These are phyloP conservation scores for Galaxea fascicularis DNA, from an alignment of 92 coral and sea anemone species.

Conservation along the genomic window DNA sequence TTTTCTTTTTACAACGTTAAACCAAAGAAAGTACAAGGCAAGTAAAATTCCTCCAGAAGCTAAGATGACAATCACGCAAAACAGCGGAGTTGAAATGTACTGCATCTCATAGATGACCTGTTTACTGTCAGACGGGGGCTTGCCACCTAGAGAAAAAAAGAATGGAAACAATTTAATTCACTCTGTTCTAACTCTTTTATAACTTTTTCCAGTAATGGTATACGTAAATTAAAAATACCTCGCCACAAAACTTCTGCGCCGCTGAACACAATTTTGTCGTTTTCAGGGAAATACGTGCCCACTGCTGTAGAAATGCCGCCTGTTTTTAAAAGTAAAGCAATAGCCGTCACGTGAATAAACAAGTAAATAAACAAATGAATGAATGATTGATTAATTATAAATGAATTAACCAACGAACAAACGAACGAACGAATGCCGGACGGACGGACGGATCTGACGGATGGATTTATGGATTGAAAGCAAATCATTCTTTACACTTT, in stretches of 20 bases:
- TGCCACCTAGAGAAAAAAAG: constrained; percentile 29
- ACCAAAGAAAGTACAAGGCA: constrained; percentile 52
- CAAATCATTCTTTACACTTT: too few relatives aligned
- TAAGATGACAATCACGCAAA: constrained; percentile 67
- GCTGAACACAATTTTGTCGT: constrained; percentile 33
- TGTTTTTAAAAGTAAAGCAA: constrained; percentile 12
- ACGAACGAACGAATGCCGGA: too few relatives aligned
- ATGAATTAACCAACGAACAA: background rate
- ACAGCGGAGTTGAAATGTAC: constrained; percentile 55
- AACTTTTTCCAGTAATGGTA: background rate
- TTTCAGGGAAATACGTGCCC: constrained; percentile 57
- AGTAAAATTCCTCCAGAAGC: constrained; percentile 62
- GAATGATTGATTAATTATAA: background rate
- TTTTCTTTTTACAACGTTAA: constrained; percentile 46
- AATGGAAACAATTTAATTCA: background rate
- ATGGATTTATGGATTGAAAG: too few relatives aligned
- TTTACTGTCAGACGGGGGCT: constrained; percentile 71
- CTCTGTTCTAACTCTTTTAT: background rate
- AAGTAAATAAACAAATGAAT: background rate
- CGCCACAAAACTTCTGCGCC: constrained; percentile 61
- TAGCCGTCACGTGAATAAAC: background rate
- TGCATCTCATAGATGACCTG: constrained; percentile 29
- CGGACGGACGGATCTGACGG: too few relatives aligned
- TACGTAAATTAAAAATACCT: constrained; percentile 38
- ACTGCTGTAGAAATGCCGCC: constrained; percentile 51